Percentiles rank a stretch among this genome's conserved stretches.
phyloP scores from a whole-genome alignment of 2,797 vertebrate species.

The Odontamblyopus lacepedii region DNA sequence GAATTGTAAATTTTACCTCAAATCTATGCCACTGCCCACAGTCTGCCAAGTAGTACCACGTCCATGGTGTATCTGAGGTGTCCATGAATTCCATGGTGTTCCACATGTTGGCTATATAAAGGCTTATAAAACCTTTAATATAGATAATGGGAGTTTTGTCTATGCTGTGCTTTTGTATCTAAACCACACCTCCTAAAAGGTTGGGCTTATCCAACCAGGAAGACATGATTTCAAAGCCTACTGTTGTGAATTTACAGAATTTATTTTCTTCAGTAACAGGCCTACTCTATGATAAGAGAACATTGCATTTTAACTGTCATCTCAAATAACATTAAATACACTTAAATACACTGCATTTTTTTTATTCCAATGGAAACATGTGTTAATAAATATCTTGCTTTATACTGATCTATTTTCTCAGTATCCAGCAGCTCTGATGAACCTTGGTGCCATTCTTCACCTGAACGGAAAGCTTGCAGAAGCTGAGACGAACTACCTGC shows the following conservation, averaged over 20 bases:
- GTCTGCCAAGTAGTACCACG: conserved; percentile 85
- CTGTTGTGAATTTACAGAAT: too few relatives aligned
- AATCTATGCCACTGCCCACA: conserved; percentile 89
- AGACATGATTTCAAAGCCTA: too few relatives aligned
- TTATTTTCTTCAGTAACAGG: too few relatives aligned
- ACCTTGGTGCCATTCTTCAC: conserved; percentile 96
- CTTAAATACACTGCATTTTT: not conserved
- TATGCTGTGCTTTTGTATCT: too few relatives aligned
- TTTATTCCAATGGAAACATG: not conserved
- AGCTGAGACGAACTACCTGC: conserved; percentile 94
- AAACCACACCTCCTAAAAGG: too few relatives aligned
- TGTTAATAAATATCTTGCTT: not conserved
- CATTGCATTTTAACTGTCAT: too few relatives aligned
- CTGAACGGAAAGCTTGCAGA: conserved; percentile 91
- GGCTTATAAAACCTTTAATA: too few relatives aligned
- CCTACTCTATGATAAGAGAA: too few relatives aligned
- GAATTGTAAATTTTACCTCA: conserved; percentile 75
- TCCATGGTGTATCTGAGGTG: conserved; percentile 77
- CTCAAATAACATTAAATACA: too few relatives aligned
- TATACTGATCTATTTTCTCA: conserved; percentile 47
- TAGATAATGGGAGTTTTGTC: too few relatives aligned
- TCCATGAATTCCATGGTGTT: conserved; percentile 78
- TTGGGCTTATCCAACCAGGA: too few relatives aligned
- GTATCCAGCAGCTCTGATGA: conserved; percentile 97
- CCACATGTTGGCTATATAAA: conserved; percentile 20